Evolutionary conservation across 2,888 invertebrate genomes (phyloP).

Genomic region (Coelinius sp.): DNA sequence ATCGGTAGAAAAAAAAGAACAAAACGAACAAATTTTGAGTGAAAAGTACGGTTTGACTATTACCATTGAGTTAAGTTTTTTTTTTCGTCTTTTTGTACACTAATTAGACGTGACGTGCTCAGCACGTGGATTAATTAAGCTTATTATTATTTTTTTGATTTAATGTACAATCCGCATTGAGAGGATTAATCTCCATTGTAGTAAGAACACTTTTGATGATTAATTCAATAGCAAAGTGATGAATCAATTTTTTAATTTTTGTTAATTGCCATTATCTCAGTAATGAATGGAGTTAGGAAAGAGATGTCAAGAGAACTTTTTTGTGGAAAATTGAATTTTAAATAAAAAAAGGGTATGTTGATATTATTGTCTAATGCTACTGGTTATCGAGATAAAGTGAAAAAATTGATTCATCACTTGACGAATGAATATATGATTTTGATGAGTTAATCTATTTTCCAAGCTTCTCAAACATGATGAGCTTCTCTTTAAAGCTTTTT

Average conservation of each 20-base stretch:
- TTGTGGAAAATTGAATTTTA: too few species aligned
- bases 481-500: conserved; percentile 68
- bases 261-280: too few species aligned
- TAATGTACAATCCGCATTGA: neutral
- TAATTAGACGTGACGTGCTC: conserved; percentile 15
- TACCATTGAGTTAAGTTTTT: neutral
- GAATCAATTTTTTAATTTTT: too few species aligned
- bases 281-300: too few species aligned
- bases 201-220: neutral
- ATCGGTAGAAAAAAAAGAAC: neutral
- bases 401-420: too few species aligned
- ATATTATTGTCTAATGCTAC: too few species aligned
- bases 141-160: neutral
- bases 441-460: conserved; percentile 62
- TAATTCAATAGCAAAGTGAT: too few species aligned
- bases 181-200: neutral
- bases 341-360: too few species aligned
- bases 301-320: too few species aligned
- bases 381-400: too few species aligned
- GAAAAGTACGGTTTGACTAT: neutral
- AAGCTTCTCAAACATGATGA: conserved; percentile 69
- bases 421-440: too few species aligned
- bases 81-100: neutral
- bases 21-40: neutral
- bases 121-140: conserved; percentile 10